A percentile compares a stretch with the other conserved stretches of the same genome.
Conservation (phyloP, 2,113 vertebrate genomes). For the Theristicus caerulescens region DNA sequence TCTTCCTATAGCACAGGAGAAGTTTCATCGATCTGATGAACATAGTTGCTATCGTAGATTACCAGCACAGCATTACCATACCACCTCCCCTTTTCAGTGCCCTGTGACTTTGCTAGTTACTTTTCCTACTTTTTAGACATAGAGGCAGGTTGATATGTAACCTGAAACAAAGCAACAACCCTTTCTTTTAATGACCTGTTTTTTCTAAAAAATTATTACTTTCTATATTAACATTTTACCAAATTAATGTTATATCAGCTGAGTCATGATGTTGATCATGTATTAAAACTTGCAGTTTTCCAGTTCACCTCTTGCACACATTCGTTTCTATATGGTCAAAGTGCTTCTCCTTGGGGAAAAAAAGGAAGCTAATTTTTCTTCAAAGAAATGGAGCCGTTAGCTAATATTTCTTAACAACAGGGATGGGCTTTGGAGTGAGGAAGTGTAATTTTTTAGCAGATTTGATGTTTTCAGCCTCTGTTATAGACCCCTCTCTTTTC, state of each 20-base stretch:
- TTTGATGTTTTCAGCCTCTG: background rate
- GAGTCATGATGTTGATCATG: background rate
- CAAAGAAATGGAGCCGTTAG: background rate
- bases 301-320: background rate
- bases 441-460: background rate
- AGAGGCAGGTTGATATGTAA: background rate
- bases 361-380: background rate
- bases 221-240: background rate
- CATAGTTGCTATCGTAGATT: fast-evolving
- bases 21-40: background rate
- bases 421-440: background rate
- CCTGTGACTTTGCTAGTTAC: background rate
- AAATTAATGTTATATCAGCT: background rate
- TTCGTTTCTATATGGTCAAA: background rate
- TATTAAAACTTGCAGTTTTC: background rate
- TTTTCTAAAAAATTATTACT: background rate
- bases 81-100: background rate
- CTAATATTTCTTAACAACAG: background rate
- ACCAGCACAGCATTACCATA: background rate
- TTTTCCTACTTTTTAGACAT: background rate
- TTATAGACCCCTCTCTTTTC: background rate
- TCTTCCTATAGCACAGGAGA: fast-evolving
- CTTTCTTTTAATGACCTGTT: background rate
- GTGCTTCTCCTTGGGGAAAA: background rate
- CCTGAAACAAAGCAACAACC: background rate